A percentile compares a stretch with the other conserved stretches of the same genome.
These are phyloP conservation scores for Aethes cnicana DNA, from an alignment of 2,888 invertebrate species.

Conservation along the genomic window DNA sequence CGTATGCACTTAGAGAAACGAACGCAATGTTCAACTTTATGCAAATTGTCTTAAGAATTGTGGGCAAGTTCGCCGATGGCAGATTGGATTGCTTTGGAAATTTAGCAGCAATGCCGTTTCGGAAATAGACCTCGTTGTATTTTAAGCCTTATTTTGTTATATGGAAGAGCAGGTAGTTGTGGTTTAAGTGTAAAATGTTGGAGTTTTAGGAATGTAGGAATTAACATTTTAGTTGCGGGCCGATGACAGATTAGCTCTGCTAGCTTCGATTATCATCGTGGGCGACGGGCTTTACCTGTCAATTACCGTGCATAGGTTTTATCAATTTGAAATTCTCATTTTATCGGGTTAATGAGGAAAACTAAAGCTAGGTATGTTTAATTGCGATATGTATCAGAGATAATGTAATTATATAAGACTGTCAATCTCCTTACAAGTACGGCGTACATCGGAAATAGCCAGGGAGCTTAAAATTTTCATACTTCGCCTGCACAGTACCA, in stretches of 20 bases:
- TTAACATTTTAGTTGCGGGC: slow-evolving; percentile 37
- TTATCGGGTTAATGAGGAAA: too few relatives aligned
- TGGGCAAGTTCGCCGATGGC: background rate
- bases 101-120: background rate
- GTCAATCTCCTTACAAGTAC: too few relatives aligned
- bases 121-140: background rate
- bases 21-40: background rate
- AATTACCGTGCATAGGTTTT: background rate
- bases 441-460: too few relatives aligned
- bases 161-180: background rate
- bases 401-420: too few relatives aligned
- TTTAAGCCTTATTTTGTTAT: background rate
- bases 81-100: background rate
- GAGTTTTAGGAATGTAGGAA: slow-evolving; percentile 30
- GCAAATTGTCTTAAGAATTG: background rate
- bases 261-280: slow-evolving; percentile 34
- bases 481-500: too few relatives aligned
- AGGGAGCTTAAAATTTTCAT: too few relatives aligned
- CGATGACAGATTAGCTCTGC: slow-evolving; percentile 37
- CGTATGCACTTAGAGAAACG: background rate
- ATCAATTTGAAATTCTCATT: background rate
- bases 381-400: too few relatives aligned
- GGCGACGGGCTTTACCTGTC: slow-evolving; percentile 11
- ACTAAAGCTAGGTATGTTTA: too few relatives aligned
- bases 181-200: slow-evolving; percentile 1